These are phyloP conservation scores for Coleophora deauratella DNA, from an alignment of 2,888 invertebrate genomes.

Conservation along the genomic window DNA sequence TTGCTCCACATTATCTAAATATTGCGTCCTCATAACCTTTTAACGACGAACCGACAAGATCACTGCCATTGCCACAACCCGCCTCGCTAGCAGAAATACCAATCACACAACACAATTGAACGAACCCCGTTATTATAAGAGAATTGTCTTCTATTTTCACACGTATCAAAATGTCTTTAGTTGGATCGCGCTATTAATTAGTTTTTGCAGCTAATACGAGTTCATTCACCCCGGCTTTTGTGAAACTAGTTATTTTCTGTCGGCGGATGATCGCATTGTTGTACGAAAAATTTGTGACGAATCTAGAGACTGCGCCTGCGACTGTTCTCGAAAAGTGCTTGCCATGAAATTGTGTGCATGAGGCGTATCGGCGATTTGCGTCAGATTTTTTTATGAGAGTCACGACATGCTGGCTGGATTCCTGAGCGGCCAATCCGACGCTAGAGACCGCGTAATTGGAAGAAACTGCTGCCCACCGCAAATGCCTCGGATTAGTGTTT, in stretches of 20 bases:
- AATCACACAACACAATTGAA: conserved; percentile 49
- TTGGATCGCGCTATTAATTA: conserved; percentile 41
- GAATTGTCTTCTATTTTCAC: conserved; percentile 32
- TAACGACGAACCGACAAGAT: conserved; percentile 34
- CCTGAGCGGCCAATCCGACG: conserved; percentile 62
- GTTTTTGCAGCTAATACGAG: conserved; percentile 37
- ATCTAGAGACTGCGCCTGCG: conserved; percentile 39
- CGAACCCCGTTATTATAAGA: conserved; percentile 25
- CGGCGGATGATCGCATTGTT: conserved; percentile 32
- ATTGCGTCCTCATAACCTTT: conserved; percentile 31
- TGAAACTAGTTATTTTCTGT: conserved; percentile 29
- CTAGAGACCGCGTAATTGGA: conserved; percentile 70
- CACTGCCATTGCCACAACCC: conserved; percentile 35
- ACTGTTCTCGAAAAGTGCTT: conserved; percentile 55
- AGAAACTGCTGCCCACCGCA: conserved; percentile 66
- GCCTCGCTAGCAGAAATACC: conserved; percentile 31
- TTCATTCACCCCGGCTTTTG: conserved; percentile 16
- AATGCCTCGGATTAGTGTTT: conserved; percentile 55
- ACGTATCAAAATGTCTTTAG: conserved; percentile 44
- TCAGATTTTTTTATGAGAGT: conserved; percentile 70
- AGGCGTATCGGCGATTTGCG: conserved; percentile 73
- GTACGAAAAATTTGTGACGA: conserved; percentile 60
- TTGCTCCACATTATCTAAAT: conserved; percentile 3
- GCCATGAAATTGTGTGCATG: conserved; percentile 73
- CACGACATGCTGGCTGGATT: conserved; percentile 69